Base-by-base conservation (phyloP, 1,140 invertebrate species). In the Ptiloglossa arizonensis region DNA sequence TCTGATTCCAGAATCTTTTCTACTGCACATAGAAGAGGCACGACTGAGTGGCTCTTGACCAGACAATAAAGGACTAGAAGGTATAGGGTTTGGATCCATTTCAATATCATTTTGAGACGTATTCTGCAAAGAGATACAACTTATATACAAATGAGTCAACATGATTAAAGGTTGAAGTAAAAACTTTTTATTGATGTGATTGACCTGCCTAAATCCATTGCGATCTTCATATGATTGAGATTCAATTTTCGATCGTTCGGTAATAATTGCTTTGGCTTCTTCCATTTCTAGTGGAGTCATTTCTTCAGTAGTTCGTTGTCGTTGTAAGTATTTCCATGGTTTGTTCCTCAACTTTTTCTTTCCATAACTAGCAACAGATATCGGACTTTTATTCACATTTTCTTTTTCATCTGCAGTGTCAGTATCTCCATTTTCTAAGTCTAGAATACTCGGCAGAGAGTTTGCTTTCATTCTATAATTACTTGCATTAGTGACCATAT, bases 1-100 rank as follows among this genome's bases (percentile, higher is more conserved):
- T 77, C 95, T 94, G 73, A 97, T 97, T 5, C 97, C 97, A 0
- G 96, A 97, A 91, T 97, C 97, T 93, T 97, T 97, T 72, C 97
- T 94, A 82, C 96, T 97, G 84, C 96, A 96, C 52, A 96, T 94
- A 11, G 96, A 96, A 1, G 95, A 94, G 80, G 95, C 95, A 60
- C 96, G 93, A 91, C 95, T 96, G 68, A 95, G 90, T 79, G 94
- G 92, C 87, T 96, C 96, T 63, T 96, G 95, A 67, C 89, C 87
- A 78, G 89, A 81, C 66, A 92, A 87, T 74, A 93, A 81, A 73
- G 91, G 91, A 90, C 90, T 92, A 84, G 90, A 90, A 86, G 91
- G 89, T 87, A 91, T 75, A 78, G 91, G 90, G 89, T 91, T 90
- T 44, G 90, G 89, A 86, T 93, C 91, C 87, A 90, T 90, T 87